Conservation (phyloP, 2,888 invertebrate genomes). For the Reticulitermes lucifugus region DNA sequence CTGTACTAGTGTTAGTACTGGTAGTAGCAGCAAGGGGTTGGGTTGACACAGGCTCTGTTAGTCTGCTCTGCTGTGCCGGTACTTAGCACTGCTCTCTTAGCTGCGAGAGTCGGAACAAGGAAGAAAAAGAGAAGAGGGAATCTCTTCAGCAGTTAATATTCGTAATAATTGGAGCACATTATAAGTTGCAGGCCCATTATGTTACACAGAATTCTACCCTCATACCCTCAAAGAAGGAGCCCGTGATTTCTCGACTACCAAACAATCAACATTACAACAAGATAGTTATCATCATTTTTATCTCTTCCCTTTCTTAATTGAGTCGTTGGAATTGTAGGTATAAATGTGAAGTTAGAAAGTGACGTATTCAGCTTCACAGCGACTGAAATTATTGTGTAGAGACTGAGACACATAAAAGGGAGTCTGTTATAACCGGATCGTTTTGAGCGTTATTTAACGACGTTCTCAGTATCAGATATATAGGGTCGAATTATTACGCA, state of each 20-base stretch:
- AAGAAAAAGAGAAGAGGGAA: neutral
- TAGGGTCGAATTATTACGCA: too few species aligned
- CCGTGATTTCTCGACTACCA: constrained; percentile 39
- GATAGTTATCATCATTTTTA: neutral
- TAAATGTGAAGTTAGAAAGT: neutral
- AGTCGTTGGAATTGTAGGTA: neutral
- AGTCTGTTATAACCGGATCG: neutral
- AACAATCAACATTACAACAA: constrained; percentile 34
- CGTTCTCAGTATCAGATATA: too few species aligned
- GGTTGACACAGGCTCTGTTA: neutral
- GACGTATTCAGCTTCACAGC: neutral
- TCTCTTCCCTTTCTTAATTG: neutral
- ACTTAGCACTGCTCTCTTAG: constrained; percentile 9
- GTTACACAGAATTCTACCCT: neutral
- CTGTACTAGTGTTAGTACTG: neutral
- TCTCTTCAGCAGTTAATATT: constrained; percentile 36
- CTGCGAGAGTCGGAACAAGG: neutral
- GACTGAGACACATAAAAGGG: neutral
- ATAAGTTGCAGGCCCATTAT: constrained; percentile 41
- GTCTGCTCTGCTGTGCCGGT: neutral
- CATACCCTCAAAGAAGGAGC: neutral
- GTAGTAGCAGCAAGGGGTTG: neutral
- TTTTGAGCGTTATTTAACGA: too few species aligned
- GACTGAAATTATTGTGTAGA: neutral
- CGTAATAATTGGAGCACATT: constrained; percentile 51